These are phyloP conservation scores for Siniperca obscura DNA, from an alignment of 2,797 vertebrate genomes.

Conservation along the genomic window DNA sequence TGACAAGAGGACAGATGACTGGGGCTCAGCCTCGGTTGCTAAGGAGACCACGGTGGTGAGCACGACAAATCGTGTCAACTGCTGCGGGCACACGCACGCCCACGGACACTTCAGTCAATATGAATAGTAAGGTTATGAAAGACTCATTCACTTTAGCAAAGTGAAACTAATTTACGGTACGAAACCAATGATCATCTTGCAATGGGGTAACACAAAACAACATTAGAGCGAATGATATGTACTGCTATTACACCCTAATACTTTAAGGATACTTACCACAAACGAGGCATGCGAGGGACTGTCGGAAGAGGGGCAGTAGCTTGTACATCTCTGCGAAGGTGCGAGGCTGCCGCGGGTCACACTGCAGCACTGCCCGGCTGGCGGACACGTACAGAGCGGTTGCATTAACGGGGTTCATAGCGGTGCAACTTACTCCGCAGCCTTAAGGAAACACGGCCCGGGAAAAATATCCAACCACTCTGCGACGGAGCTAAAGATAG, in stretches of 20 bases:
- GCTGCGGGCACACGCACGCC: slow-evolving; percentile 45
- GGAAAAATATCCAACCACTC: slow-evolving; percentile 46
- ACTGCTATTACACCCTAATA: not conserved
- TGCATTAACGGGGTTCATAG: slow-evolving; percentile 97
- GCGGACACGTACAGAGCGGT: slow-evolving; percentile 96
- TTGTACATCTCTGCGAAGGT: slow-evolving; percentile 92
- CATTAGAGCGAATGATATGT: rapidly evolving
- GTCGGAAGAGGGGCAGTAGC: slow-evolving; percentile 94
- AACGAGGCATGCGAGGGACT: slow-evolving; percentile 94
- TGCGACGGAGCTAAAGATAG: slow-evolving; percentile 36
- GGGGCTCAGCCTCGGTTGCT: slow-evolving; percentile 75
- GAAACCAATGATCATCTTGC: not conserved
- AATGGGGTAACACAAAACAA: not conserved
- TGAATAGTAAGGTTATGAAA: slow-evolving; percentile 31
- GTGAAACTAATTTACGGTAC: rapidly evolving
- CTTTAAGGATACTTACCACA: slow-evolving; percentile 84
- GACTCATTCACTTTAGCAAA: not conserved
- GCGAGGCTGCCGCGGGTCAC: slow-evolving; percentile 92
- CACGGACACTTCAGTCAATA: slow-evolving; percentile 45
- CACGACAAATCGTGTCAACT: slow-evolving; percentile 58
- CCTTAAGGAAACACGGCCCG: slow-evolving; percentile 77
- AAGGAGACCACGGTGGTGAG: slow-evolving; percentile 71
- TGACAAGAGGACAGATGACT: slow-evolving; percentile 68
- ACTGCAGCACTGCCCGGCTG: slow-evolving; percentile 96
- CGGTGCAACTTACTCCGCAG: slow-evolving; percentile 75